Conservation (phyloP, 2,888 invertebrate genomes). For the Petrophora chlorosata region DNA sequence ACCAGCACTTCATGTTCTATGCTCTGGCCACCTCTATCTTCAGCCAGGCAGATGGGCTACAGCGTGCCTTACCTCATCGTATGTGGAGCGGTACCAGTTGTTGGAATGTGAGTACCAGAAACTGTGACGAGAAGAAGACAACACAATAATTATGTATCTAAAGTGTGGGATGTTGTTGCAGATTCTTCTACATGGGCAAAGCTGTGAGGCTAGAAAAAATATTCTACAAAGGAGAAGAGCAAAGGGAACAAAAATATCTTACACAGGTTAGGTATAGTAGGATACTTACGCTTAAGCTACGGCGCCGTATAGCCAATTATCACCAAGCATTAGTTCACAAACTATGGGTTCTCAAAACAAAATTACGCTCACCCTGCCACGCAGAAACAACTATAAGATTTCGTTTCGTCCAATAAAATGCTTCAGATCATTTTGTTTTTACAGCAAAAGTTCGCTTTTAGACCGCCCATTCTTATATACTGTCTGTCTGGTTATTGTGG, state of each 20-base stretch:
- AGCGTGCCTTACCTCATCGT: slow-evolving; percentile 70
- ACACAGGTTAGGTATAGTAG: slow-evolving; percentile 60
- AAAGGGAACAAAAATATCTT: slow-evolving; percentile 70
- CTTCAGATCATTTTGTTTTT: too few species aligned
- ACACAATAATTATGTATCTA: slow-evolving; percentile 4
- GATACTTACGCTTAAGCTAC: background rate
- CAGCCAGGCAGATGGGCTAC: slow-evolving; percentile 71
- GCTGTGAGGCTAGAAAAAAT: slow-evolving; percentile 71
- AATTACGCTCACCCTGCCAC: too few species aligned
- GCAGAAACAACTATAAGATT: too few species aligned
- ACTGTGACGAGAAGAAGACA: background rate
- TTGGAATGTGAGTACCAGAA: slow-evolving; percentile 68
- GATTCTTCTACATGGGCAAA: slow-evolving; percentile 77
- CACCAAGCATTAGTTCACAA: too few species aligned
- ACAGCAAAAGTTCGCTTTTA: too few species aligned
- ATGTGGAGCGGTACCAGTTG: slow-evolving; percentile 69
- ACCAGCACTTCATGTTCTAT: slow-evolving; percentile 76
- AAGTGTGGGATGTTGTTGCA: slow-evolving; percentile 41
- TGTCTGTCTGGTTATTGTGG: too few species aligned
- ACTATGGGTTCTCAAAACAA: too few species aligned
- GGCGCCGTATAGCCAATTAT: too few species aligned
- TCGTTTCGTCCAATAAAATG: too few species aligned
- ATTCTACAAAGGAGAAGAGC: slow-evolving; percentile 70
- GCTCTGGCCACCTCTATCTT: slow-evolving; percentile 70
- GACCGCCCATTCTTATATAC: too few species aligned